Conservation (phyloP, 2,113 vertebrate species). For the Lampris incognitus region DNA sequence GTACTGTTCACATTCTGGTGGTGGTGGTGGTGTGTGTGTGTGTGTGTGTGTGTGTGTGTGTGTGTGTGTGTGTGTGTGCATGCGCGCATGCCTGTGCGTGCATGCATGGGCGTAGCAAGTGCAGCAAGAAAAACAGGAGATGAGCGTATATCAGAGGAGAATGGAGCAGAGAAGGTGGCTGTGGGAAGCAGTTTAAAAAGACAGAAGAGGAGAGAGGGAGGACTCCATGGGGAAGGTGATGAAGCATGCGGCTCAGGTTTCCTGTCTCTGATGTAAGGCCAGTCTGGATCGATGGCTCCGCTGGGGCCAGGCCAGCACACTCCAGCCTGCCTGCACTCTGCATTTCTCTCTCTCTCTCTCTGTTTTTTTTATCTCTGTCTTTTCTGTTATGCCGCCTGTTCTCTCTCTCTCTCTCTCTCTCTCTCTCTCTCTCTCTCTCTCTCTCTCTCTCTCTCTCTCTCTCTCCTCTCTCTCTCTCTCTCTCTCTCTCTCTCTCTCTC, state of each 20-base stretch:
- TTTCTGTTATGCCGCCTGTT: not conserved
- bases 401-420: constrained; percentile 19
- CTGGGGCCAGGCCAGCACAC: constrained; percentile 77
- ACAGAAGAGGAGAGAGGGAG: constrained; percentile 55
- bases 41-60: no score
- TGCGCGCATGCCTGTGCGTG: no score
- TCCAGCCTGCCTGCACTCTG: constrained; percentile 67
- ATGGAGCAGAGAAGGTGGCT: constrained; percentile 34
- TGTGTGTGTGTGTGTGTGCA: no score
- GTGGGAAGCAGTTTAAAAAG: constrained; percentile 29
- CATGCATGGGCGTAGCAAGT: not conserved
- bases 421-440: constrained; percentile 49
- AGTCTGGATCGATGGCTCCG: constrained; percentile 79
- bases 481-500: not conserved
- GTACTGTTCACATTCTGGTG: no score
- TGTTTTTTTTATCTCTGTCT: constrained; percentile 61
- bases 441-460: constrained; percentile 41
- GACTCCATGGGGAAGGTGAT: constrained; percentile 77
- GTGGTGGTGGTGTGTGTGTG: no score
- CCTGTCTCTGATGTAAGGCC: constrained; percentile 83
- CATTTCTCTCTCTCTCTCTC: constrained; percentile 63
- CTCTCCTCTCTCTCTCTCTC: constrained; percentile 17
- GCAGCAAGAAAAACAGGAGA: not conserved
- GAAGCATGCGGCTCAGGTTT: constrained; percentile 80
- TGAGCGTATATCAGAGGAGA: not conserved